These are phyloP conservation scores for Solea senegalensis DNA, from an alignment of 2,113 vertebrate species.

Conservation along the genomic window DNA sequence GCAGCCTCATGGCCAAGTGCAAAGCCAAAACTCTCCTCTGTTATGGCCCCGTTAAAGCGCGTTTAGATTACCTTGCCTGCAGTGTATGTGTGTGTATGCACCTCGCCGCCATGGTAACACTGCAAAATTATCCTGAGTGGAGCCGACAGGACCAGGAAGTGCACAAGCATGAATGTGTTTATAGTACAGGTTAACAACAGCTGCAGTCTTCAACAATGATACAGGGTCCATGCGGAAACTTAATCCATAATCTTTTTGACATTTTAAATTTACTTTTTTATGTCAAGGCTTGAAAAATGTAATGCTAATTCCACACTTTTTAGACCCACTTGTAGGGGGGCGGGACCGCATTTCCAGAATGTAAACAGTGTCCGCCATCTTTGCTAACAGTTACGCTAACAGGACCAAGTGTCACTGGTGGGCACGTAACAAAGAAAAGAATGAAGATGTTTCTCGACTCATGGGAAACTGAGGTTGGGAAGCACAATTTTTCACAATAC, in stretches of 20 bases:
- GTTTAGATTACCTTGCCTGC: slow-evolving; percentile 6
- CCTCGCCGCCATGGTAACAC: slow-evolving; percentile 38
- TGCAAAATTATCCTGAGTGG: slow-evolving; percentile 7
- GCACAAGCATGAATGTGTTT: slow-evolving; percentile 9
- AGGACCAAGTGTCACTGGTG: too few relatives aligned
- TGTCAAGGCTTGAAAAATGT: too few relatives aligned
- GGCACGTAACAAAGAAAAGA: too few relatives aligned
- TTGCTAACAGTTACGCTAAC: too few relatives aligned
- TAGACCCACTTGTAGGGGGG: too few relatives aligned
- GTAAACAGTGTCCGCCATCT: too few relatives aligned
- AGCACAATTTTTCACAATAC: too few relatives aligned
- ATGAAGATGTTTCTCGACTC: too few relatives aligned
- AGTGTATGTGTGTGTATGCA: slow-evolving; percentile 11
- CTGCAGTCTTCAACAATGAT: not conserved
- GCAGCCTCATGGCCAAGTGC: slow-evolving; percentile 16
- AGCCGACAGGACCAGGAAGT: slow-evolving; percentile 9
- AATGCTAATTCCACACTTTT: too few relatives aligned
- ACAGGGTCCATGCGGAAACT: not conserved
- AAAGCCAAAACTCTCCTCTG: slow-evolving; percentile 13
- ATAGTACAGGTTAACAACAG: slow-evolving; percentile 18
- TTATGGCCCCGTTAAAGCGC: slow-evolving; percentile 12
- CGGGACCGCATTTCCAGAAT: too few relatives aligned
- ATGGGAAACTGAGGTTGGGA: too few relatives aligned
- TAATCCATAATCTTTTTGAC: not conserved
- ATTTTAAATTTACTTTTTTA: too few relatives aligned